phyloP scores from a whole-genome alignment of 2,797 vertebrate genomes.

The Gorsachius magnificus region DNA sequence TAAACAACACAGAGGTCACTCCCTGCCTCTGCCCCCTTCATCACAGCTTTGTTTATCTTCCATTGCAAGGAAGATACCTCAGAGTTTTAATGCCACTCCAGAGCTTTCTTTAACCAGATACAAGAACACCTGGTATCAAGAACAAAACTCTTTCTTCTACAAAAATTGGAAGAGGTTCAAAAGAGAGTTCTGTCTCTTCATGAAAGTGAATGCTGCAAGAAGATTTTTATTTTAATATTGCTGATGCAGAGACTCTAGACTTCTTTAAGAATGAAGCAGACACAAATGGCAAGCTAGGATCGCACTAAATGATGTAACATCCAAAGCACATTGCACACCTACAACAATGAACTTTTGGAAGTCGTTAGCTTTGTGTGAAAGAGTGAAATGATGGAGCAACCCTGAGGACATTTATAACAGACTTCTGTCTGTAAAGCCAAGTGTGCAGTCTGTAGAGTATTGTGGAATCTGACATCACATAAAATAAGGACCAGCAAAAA shows the following conservation, averaged over 20 bases:
- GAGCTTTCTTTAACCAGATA: not conserved
- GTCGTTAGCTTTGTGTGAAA: not conserved
- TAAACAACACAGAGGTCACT: not conserved
- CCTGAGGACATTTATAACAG: not conserved
- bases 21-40: not conserved
- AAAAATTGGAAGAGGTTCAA: not conserved
- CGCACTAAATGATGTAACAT: not conserved
- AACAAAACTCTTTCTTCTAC: not conserved
- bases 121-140: not conserved
- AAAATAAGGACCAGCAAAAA: not conserved
- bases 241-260: not conserved
- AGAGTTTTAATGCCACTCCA: not conserved
- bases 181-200: not conserved
- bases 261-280: not conserved
- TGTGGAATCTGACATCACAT: not conserved
- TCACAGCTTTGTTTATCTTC: not conserved
- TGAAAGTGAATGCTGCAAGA: not conserved
- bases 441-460: not conserved
- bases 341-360: not conserved
- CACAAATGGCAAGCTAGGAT: not conserved
- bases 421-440: not conserved
- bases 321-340: not conserved
- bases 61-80: not conserved
- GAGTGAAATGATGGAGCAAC: not conserved
- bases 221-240: not conserved